Conservation (phyloP, 2,113 vertebrate species). For the Orycteropus afer region DNA sequence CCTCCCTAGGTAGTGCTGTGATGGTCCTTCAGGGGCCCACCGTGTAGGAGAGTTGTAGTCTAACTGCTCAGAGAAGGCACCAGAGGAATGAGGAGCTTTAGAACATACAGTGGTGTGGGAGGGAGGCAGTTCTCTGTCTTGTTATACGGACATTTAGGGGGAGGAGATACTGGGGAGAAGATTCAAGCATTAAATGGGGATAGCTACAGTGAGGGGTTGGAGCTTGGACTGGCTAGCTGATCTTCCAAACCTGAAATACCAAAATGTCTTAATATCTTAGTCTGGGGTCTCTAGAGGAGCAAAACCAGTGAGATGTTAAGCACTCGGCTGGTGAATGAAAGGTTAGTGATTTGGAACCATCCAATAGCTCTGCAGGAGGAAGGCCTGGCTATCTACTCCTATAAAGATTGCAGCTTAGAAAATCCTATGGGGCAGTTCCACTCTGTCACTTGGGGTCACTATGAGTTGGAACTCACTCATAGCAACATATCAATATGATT, state of each 20-base stretch:
- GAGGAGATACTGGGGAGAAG: background rate
- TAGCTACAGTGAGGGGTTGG: background rate
- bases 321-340: background rate
- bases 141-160: background rate
- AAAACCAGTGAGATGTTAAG: too few species aligned
- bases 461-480: background rate
- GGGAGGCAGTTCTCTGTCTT: background rate
- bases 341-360: background rate
- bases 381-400: background rate
- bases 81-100: background rate
- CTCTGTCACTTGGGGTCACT: background rate
- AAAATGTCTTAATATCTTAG: background rate
- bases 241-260: background rate
- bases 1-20: background rate
- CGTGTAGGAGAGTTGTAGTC: background rate
- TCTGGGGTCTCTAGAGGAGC: background rate
- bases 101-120: background rate
- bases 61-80: background rate
- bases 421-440: background rate
- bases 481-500: background rate
- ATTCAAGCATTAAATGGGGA: background rate
- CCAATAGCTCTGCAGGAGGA: too few species aligned
- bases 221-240: background rate
- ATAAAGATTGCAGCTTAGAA: background rate
- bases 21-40: fast-evolving